Conservation (phyloP, 1,140 invertebrate genomes). For the Globodera rostochiensis region DNA sequence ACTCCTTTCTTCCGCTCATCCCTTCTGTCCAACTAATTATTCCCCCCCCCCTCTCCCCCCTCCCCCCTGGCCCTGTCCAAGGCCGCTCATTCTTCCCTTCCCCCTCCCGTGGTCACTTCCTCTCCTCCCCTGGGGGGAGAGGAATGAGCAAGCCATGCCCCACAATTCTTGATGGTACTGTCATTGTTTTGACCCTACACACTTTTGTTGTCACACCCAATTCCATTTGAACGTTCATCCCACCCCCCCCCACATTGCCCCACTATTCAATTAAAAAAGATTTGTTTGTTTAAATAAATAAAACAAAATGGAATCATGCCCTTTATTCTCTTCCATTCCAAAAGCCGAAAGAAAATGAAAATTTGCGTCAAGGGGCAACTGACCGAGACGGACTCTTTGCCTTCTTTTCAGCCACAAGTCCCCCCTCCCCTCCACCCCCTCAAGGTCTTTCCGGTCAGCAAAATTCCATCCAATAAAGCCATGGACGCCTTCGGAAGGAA, state of each 20-base stretch:
- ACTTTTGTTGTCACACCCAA: background rate
- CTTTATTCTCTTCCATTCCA: too few relatives aligned
- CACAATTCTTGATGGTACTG: background rate
- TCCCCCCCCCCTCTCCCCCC: too few relatives aligned
- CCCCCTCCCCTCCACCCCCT: too few relatives aligned
- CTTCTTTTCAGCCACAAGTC: background rate
- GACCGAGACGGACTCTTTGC: too few relatives aligned
- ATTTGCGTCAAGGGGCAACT: too few relatives aligned
- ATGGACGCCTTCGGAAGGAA: conserved; percentile 1
- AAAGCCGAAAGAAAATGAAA: too few relatives aligned
- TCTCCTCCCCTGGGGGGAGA: too few relatives aligned
- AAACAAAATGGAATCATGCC: too few relatives aligned
- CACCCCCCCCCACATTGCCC: too few relatives aligned
- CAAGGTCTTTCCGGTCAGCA: background rate
- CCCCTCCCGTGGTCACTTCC: background rate
- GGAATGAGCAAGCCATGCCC: background rate
- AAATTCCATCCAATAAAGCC: conserved; percentile 12
- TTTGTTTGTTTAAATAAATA: too few relatives aligned
- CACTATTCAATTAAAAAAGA: too few relatives aligned
- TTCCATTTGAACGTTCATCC: background rate
- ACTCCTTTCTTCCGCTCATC: background rate
- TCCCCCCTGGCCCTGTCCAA: background rate
- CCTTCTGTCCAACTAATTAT: background rate
- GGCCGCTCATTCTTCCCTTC: background rate
- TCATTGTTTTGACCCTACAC: background rate